Evolutionary conservation across 2,888 invertebrate species (phyloP), one percentile per base, ranked within the genome.

Genomic region (Argynnis bischoffii): DNA sequence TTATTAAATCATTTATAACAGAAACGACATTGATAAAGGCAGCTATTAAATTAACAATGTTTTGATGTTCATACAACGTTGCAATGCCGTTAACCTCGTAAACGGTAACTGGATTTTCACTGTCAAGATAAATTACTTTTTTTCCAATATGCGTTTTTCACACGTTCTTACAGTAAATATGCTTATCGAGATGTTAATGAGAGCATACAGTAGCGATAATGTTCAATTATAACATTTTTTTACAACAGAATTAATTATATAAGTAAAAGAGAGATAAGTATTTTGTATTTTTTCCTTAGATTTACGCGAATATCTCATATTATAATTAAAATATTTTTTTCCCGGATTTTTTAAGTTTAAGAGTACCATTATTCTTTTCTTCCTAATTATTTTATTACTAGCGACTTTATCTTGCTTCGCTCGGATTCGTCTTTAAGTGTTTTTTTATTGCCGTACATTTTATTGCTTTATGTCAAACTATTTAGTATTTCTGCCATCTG

Each of bases 21-120:
- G n/a, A 50, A n/a, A 50, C 16, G 15, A n/a, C 50, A 50, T 1
- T 16, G 13, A 50, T n/a, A 50, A n/a, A 46, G 31, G 16, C 50
- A 60, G 31, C 48, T 50, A 50, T 60, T n/a, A 61, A 61, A 51
- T 61, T 16, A 41, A 35, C 50, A 35, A 48, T 51, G 35, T 35
- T 48, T 31, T 13, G 55, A 55, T 8, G 55, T 18, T 61, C 35
- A 35, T 51, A 51, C 64, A 47, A 55, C 68, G 57, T 55, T 60
- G 64, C 64, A 48, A 35, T 55, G 64, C 55, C 64, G 55, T 68
- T 64, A 55, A 68, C 68, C 67, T 64, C 31, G 55, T 55, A 50
- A 55, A 54, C 46, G 31, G 53, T 53, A 57, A 55, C 57, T 64
- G 64, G 55, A 67, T 67, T 64, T 68, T 64, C 64, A 63, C 64